Percentiles rank a stretch among this genome's conserved stretches.
Evolutionary conservation across 2,888 invertebrate genomes (phyloP).

Genomic region (Crematogaster levior): DNA sequence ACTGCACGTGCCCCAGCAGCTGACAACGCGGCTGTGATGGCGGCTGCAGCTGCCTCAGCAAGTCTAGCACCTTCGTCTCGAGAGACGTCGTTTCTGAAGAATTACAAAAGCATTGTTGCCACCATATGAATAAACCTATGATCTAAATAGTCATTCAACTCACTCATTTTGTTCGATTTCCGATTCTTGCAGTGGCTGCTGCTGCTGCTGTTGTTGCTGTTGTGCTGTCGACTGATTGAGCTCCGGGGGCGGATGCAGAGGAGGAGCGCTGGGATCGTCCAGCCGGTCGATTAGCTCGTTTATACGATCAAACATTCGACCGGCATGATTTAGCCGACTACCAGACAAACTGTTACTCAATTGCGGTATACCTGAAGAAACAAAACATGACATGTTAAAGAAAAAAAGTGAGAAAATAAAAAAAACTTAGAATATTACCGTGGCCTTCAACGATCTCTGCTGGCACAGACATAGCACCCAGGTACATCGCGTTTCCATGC

Average conservation of each 20-base stretch:
- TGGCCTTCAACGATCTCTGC: slow-evolving; percentile 84
- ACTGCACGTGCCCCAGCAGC: slow-evolving; percentile 79
- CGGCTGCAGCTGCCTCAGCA: slow-evolving; percentile 80
- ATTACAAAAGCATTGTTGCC: slow-evolving; percentile 9
- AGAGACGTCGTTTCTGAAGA: slow-evolving; percentile 62
- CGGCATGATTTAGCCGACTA: slow-evolving; percentile 86
- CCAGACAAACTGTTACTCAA: slow-evolving; percentile 86
- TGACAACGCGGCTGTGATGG: slow-evolving; percentile 83
- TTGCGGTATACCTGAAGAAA: slow-evolving; percentile 84
- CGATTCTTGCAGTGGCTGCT: slow-evolving; percentile 56
- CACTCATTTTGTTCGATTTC: slow-evolving; percentile 73
- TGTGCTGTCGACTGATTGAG: slow-evolving; percentile 80
- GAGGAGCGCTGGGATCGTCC: slow-evolving; percentile 82
- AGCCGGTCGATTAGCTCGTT: slow-evolving; percentile 85
- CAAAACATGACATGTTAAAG: not conserved
- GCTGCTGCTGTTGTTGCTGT: slow-evolving; percentile 76
- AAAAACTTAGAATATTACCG: slow-evolving; percentile 65
- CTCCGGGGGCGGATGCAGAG: slow-evolving; percentile 64
- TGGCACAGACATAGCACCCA: slow-evolving; percentile 88
- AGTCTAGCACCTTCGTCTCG: slow-evolving; percentile 70
- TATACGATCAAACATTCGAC: slow-evolving; percentile 86
- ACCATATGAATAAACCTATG: not conserved
- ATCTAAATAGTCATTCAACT: slow-evolving; percentile 12
- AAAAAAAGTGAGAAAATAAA: not conserved
- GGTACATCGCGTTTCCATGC: slow-evolving; percentile 87